Evolutionary conservation across 2,113 vertebrate genomes (phyloP).

Genomic region (Progne subis): DNA sequence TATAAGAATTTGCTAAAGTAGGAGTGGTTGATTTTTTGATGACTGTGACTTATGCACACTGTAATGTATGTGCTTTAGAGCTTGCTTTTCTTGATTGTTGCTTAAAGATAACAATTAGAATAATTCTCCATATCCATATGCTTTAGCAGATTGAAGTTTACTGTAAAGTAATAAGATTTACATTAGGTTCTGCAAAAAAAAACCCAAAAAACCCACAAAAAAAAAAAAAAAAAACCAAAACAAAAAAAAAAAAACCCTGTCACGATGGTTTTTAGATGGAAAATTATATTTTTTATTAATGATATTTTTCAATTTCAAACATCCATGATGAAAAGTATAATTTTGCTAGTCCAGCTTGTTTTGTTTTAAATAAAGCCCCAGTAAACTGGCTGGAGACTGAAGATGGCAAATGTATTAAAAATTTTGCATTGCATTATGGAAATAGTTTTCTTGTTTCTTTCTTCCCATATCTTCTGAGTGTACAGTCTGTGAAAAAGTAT

Average conservation of each 20-base stretch:
- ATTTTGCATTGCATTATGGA: background rate
- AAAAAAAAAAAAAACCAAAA: background rate
- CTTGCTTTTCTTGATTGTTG: background rate
- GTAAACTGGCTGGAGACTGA: background rate
- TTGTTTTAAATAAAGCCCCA: background rate
- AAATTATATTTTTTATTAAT: background rate
- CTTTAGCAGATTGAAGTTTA: background rate
- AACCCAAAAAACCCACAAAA: too few species aligned
- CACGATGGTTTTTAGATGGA: accelerated
- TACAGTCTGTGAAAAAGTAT: background rate
- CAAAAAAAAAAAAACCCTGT: background rate
- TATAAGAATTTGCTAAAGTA: background rate
- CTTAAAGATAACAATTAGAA: background rate
- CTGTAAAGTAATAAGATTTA: background rate
- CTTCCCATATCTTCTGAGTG: background rate
- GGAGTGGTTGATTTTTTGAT: background rate
- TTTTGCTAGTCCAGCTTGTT: background rate
- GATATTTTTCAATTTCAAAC: background rate
- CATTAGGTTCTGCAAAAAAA: background rate
- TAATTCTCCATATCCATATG: background rate
- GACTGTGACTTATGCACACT: background rate
- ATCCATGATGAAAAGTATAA: accelerated
- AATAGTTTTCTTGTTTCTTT: background rate
- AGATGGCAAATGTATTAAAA: background rate
- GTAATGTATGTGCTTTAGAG: background rate